A percentile compares a stretch with the other conserved stretches of the same genome.
phyloP scores from a whole-genome alignment of 2,113 vertebrate genomes.

The Onychostruthus taczanowskii region DNA sequence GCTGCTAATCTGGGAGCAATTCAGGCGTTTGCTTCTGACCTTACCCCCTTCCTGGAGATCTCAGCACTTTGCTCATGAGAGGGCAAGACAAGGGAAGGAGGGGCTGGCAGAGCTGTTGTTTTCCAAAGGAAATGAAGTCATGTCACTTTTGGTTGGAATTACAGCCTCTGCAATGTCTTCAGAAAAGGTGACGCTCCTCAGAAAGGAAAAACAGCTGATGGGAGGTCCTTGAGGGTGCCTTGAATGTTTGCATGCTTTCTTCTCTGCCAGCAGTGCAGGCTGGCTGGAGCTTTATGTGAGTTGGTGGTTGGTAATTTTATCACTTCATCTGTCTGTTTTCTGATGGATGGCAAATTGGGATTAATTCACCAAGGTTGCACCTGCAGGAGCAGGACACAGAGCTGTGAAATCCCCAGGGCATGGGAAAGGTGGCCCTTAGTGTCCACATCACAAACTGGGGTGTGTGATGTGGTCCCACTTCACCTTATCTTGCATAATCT shows the following conservation, averaged over 20 bases:
- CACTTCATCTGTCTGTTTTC: neutral
- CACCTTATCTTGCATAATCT: neutral
- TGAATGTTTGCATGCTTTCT: rapidly evolving
- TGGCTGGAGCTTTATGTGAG: neutral
- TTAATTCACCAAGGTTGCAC: neutral
- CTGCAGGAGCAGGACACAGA: neutral
- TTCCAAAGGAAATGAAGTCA: slow-evolving; percentile 70
- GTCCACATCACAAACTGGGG: neutral
- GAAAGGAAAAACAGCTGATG: neutral
- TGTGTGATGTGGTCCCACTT: neutral
- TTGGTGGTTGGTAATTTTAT: neutral
- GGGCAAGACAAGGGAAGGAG: neutral
- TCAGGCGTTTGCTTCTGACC: slow-evolving; percentile 58
- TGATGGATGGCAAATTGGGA: neutral
- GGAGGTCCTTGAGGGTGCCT: neutral
- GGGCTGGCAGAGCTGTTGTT: slow-evolving; percentile 48
- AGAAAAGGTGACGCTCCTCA: neutral
- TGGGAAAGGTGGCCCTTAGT: neutral
- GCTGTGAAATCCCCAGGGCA: neutral
- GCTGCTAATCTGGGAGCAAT: slow-evolving; percentile 68
- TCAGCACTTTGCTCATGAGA: neutral
- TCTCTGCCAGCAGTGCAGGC: neutral
- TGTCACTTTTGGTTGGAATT: slow-evolving; percentile 46
- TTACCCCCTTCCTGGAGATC: slow-evolving; percentile 57
- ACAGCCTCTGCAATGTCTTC: slow-evolving; percentile 1